Evolutionary conservation across 2,888 invertebrate species (phyloP), one percentile per base, ranked within the genome.

Genomic region (Autographa pulchrina): DNA sequence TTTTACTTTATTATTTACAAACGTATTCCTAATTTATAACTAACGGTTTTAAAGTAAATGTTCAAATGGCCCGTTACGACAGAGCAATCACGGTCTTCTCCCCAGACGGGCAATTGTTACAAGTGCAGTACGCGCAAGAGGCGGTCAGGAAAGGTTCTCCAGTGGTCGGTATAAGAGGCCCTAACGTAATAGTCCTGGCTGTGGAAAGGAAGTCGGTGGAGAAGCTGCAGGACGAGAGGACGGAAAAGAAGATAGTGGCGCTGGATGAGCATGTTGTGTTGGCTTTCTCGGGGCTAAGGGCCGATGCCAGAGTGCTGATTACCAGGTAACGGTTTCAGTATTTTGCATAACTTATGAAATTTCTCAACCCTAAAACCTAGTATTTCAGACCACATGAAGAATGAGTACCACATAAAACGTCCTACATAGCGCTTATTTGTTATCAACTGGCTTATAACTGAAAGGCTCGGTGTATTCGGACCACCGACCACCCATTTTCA

Each of bases 11-110:
- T 35, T 9, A 54, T 48, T n/a, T 6, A 48, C n/a, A 11, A 48
- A 48, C n/a, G n/a, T n/a, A n/a, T n/a, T n/a, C n/a, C n/a, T n/a
- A n/a, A n/a, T n/a, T n/a, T n/a, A n/a, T n/a, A n/a, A n/a, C n/a
- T n/a, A n/a, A n/a, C n/a, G n/a, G n/a, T n/a, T n/a, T n/a, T n/a
- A n/a, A n/a, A n/a, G n/a, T n/a, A n/a, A n/a, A n/a, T 35, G 9
- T 35, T 35, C 9, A 32, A 18, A 92, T 94, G 96, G 68, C 97
- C 70, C 96, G 97, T 79, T 99, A 99, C 95, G 99, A 99, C 95
- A 97, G 99, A 92, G 99, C 99, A 77, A 99, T 99, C 83, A 99
- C 99, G 67, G 99, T 99, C 75, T 99, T 99, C 94, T 99, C 99
- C 0, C 99, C 99, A 0, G 99, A 99, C 93, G 99, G 99, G 0